Base-by-base conservation (phyloP, 2,797 vertebrate genomes). In the Sebastes taczanowskii region DNA sequence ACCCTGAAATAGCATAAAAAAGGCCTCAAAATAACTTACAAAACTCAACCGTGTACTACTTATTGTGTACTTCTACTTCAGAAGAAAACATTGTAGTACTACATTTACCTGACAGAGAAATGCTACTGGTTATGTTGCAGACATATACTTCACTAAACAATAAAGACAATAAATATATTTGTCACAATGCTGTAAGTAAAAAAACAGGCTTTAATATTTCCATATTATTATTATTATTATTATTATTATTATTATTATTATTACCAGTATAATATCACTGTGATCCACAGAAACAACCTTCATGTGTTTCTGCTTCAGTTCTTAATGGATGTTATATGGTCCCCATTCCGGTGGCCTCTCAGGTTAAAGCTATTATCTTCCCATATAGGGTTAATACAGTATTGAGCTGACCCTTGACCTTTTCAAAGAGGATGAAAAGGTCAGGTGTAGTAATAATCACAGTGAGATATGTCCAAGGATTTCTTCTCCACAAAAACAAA, bases 361-460 rank as follows among this genome's bases (percentile, higher is more conserved):
- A 11, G 18, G 59, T 71, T 76, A 53, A 62, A 71, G 29, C 70
- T 71, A 75, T 75, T 79, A 79, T 70, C 34, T 72, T 76, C 65
- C 34, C 27, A 58, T 11, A 11, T 22, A 42, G 30, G 22, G 20
- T 73, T 29, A 71, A 66, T 74, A 62, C 52, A 71, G 18, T 35
- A 49, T 71, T 60, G 2, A 59, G 27, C 32, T 73, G 34, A 46
- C 52, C 75, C 38, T 30, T 69, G 67, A 59, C 32, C 29, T 63
- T 59, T 27, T 66, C 35, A 58, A 30, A 63, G 23, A 23, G 14
- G 20, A 52, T 38, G 23, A 18, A 59, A 68, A 53, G 32, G 76
- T 59, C 59, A 29, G 27, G 30, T 53, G 25, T 22, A 7, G 38
- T 46, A 38, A 23, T 71, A 73, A 72, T 38, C 11, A 46, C 14